Base-by-base conservation (phyloP, 1,140 invertebrate species). In the Drosophila navojoa region DNA sequence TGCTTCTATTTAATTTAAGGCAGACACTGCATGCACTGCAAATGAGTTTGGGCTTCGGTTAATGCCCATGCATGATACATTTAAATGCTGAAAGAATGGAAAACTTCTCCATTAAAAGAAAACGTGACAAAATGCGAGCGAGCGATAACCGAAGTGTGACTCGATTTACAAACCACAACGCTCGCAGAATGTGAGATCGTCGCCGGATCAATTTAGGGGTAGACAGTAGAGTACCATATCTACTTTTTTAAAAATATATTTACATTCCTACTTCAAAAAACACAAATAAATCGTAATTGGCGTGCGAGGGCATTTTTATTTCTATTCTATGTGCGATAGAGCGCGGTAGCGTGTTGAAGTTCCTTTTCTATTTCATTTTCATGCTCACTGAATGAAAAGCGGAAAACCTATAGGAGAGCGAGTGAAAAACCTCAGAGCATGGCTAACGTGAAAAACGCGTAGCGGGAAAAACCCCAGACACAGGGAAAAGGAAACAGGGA, bases 271-370 rank as follows among this genome's bases (percentile, higher is more conserved):
- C 84, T 87, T 87, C 59, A 87, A 72, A 77, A 77, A 76, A 73
- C 62, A 87, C 79, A 87, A 87, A 87, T 89, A 87, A 87, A 87
- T 89, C 84, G 84, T 89, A 87, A 87, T 87, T 87, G 84, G 84
- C 84, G 84, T 84, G 63, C 84, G 73, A 89, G 85, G 84, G 84
- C 50, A 79, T 79, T 62, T 80, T 38, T 77, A 35, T 58, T 73
- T 55, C 40, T 63, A 57, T 78, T 45, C 45, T 57, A 53, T 71
- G 58, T 59, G 22, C 40, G 19, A 61, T 59, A 54, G 63, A 68
- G 68, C 60, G 62, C 71, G 44, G 67, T 47, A 52, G 42, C 57
- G 71, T 22, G 59, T 80, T 63, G 67, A 42, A 19, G 42, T n/a
- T 44, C 13, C 42, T 44, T 58, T 76, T 86, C 81, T 81, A 72